These are phyloP conservation scores for Avahi laniger DNA, from an alignment of 2,797 vertebrate genomes.

Conservation along the genomic window DNA sequence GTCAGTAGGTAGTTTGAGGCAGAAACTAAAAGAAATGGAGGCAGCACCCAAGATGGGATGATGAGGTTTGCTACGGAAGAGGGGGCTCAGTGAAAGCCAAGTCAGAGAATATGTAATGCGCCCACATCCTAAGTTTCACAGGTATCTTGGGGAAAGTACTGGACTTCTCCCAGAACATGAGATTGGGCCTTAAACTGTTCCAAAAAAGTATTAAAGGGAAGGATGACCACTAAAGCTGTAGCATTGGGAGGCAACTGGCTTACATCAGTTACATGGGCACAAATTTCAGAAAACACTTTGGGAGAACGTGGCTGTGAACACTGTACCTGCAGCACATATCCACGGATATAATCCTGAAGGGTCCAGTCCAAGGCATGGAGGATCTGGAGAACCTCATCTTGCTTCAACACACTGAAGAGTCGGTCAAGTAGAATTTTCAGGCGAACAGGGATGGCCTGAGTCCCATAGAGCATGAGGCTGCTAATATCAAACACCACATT, in stretches of 20 bases:
- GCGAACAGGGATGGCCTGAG: slow-evolving; percentile 95
- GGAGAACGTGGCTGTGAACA: rapidly evolving
- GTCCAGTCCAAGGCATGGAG: slow-evolving; percentile 97
- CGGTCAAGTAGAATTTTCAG: slow-evolving; percentile 98
- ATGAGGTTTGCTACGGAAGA: not conserved
- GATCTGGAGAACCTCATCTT: slow-evolving; percentile 97
- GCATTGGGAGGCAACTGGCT: too few species aligned
- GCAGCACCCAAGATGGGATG: not conserved
- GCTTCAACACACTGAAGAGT: slow-evolving; percentile 97
- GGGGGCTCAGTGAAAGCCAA: not conserved
- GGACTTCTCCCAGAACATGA: not conserved
- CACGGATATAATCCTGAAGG: slow-evolving; percentile 96
- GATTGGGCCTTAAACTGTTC: not conserved
- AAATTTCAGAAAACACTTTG: not conserved
- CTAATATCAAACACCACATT: slow-evolving; percentile 98
- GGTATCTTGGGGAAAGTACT: not conserved
- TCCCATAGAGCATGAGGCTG: slow-evolving; percentile 98
- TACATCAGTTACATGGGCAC: rapidly evolving
- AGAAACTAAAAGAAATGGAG: not conserved
- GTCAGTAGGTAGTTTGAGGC: not conserved
- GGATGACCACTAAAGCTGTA: not conserved
- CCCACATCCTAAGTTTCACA: not conserved
- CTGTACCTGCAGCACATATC: slow-evolving; percentile 96
- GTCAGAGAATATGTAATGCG: not conserved
- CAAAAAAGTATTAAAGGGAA: not conserved